Evolutionary conservation across 1,140 invertebrate genomes (phyloP).

Genomic region (Penaeus chinensis): DNA sequence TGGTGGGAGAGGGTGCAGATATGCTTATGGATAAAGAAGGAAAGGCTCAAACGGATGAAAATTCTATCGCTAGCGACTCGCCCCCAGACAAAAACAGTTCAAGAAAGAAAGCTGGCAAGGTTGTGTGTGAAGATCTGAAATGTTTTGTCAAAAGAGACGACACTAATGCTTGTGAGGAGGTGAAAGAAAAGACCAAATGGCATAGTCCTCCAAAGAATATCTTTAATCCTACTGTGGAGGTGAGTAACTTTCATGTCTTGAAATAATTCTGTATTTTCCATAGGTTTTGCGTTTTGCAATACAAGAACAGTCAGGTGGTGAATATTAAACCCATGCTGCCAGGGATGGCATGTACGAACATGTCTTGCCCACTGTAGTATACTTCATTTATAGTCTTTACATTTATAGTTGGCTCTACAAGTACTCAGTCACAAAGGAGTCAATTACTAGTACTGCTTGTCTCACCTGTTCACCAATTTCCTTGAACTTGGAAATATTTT

Average conservation of each 20-base stretch:
- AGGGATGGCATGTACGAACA: no score
- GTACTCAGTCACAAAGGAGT: no score
- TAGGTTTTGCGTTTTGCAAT: neutral
- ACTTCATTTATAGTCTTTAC: no score
- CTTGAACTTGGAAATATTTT: no score
- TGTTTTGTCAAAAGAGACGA: slow-evolving; percentile 43
- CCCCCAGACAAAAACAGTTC: neutral
- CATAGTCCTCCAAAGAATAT: slow-evolving; percentile 81
- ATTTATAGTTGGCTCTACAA: no score
- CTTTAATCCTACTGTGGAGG: slow-evolving; percentile 83
- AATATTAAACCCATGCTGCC: no score
- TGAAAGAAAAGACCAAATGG: slow-evolving; percentile 71
- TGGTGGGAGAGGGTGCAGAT: no score
- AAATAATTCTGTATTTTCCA: neutral
- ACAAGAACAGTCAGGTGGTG: no score
- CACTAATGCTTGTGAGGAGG: slow-evolving; percentile 18
- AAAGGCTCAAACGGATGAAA: neutral
- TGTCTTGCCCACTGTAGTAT: no score
- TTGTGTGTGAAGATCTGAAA: slow-evolving; percentile 45
- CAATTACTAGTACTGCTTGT: no score
- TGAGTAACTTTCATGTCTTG: slow-evolving; percentile 65
- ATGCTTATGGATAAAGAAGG: neutral
- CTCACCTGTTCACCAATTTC: no score
- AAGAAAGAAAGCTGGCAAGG: slow-evolving; percentile 11
- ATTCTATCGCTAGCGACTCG: neutral